Conservation (phyloP, 2,113 vertebrate species). For the Coreoperca whiteheadi region DNA sequence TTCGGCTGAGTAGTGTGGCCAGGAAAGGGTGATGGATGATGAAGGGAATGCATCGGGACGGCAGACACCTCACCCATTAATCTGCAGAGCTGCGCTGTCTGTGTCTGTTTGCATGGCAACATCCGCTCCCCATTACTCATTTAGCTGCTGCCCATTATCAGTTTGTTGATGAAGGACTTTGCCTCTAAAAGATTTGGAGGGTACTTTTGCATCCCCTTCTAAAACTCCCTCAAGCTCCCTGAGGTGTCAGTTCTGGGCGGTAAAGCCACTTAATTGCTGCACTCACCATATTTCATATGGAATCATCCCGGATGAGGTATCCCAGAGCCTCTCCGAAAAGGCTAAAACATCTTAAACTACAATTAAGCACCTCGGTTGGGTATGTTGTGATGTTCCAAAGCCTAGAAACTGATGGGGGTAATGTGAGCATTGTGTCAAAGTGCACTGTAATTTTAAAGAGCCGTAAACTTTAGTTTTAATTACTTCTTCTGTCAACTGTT, state of each 20-base stretch:
- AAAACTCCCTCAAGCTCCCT: constrained; percentile 55
- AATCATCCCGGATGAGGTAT: constrained; percentile 35
- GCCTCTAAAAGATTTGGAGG: constrained; percentile 63
- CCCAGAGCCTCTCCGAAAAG: constrained; percentile 41
- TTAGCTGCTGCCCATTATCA: constrained; percentile 71
- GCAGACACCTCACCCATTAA: constrained; percentile 76
- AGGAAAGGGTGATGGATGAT: constrained; percentile 72
- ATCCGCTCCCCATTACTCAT: constrained; percentile 71
- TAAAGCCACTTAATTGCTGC: constrained; percentile 64
- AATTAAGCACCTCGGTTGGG: constrained; percentile 39
- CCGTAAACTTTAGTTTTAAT: constrained; percentile 46
- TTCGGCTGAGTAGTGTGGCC: constrained; percentile 47
- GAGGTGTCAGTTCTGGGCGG: constrained; percentile 45
- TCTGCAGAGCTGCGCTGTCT: constrained; percentile 70
- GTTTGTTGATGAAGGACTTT: constrained; percentile 70
- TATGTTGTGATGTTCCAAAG: constrained; percentile 18
- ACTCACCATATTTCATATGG: constrained; percentile 56
- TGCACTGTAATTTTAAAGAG: constrained; percentile 36
- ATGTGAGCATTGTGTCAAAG: constrained; percentile 52
- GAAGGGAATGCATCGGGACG: constrained; percentile 58
- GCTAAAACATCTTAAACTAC: constrained; percentile 31
- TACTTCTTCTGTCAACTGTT: constrained; percentile 36
- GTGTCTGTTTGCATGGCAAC: constrained; percentile 76
- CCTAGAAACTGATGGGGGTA: constrained; percentile 12
- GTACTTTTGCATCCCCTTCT: constrained; percentile 54